A percentile compares a stretch with the other conserved stretches of the same genome.
Conservation (phyloP, 2,888 invertebrate genomes). For the Noctua comes region DNA sequence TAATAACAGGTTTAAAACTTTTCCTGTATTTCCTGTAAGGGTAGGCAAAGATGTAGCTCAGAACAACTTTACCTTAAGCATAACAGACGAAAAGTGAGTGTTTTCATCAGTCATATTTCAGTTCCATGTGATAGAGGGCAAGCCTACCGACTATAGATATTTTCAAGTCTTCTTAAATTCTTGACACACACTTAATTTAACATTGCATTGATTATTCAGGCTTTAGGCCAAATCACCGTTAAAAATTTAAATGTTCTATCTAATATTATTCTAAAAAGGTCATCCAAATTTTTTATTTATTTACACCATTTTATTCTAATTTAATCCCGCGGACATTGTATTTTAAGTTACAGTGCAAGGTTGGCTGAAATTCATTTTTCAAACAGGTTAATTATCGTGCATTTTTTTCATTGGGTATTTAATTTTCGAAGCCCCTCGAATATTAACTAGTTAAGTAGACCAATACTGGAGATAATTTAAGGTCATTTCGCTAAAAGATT, state of each 20-base stretch:
- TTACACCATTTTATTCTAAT: conserved; percentile 18
- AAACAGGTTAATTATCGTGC: neutral
- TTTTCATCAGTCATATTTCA: neutral
- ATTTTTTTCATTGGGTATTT: conserved; percentile 5
- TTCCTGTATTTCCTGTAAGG: neutral
- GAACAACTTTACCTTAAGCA: neutral
- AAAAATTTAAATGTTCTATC: conserved; percentile 43
- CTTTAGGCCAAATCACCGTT: conserved; percentile 13
- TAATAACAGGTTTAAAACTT: neutral
- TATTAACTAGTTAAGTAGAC: conserved; percentile 46
- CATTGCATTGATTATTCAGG: conserved; percentile 28
- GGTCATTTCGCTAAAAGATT: neutral
- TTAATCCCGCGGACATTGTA: conserved; percentile 10
- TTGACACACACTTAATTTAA: conserved; percentile 6
- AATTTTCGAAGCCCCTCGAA: neutral
- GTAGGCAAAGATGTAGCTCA: neutral
- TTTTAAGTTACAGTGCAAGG: conserved; percentile 11
- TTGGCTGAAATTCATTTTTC: neutral
- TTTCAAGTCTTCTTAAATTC: neutral
- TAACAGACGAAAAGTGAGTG: neutral
- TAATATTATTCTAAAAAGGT: conserved; percentile 45
- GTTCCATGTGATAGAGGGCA: no score
- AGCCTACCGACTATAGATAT: neutral
- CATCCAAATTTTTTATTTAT: conserved; percentile 48
- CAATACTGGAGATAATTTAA: conserved; percentile 26